Evolutionary conservation across 1,140 invertebrate species (phyloP), one percentile per base, ranked within the genome.

Genomic region (Drosophila parvula): DNA sequence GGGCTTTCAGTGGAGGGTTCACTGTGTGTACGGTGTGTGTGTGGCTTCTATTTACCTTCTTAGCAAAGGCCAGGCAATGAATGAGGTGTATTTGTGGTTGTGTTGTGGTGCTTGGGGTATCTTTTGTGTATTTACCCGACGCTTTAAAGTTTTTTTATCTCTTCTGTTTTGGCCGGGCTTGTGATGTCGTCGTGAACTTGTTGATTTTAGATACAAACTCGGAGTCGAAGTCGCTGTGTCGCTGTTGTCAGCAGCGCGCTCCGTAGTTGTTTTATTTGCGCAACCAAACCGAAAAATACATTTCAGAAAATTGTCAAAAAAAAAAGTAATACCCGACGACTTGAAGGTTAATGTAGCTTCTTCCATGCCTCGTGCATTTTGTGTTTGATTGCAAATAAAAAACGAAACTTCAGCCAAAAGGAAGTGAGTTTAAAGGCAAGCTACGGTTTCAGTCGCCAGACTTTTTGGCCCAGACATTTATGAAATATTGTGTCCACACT

Each of bases 201-300:
- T 88, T 88, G 84, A 89, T 88, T 89, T 89, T 84, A 88, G 84
- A 88, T 88, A 88, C 84, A 88, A 90, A 76, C 62, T 61, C 71
- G 55, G 41, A 22, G 51, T 38, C 32, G 50, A 28, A 65, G 78
- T 68, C 44, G 75, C 44, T 28, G 48, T 71, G 78, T 68, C 44
- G 75, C 44, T 28, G 50, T 40, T 76, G 74, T 80, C 58, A 71
- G 34, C 45, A 22, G 22, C 22, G 22, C 41, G 56, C 50, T 34
- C 45, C 61, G 62, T 80, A 40, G 75, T 70, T 53, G 61, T 73
- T 67, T 64, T 80, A 88, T 89, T 88, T 89, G 84, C 84, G 80
- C 78, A 90, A 84, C 84, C 41, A 78, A 38, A 55, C 18, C 59
- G 32, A 57, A 59, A 62, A 75, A 74, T 59, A 76, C 48, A 65